Percentiles rank a stretch among this genome's conserved stretches.
phyloP scores from a whole-genome alignment of 1,140 invertebrate genomes.

The Solenopsis invicta region DNA sequence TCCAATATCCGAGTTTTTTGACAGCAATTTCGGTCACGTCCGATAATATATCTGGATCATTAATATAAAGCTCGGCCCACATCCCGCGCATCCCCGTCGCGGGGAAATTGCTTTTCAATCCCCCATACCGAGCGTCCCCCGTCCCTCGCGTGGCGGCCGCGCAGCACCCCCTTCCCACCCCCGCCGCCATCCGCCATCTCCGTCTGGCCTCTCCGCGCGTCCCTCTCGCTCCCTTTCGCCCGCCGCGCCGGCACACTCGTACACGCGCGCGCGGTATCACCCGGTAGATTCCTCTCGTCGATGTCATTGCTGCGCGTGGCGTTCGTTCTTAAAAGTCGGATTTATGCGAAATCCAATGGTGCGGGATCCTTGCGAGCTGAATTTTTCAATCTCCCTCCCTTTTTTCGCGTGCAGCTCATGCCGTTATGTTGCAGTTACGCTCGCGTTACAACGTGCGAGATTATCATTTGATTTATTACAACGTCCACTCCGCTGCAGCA shows the following conservation, averaged over 20 bases:
- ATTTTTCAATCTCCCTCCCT: slow-evolving; percentile 20
- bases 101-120: slow-evolving; percentile 88
- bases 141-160: slow-evolving; percentile 64
- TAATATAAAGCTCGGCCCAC: slow-evolving; percentile 86
- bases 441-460: background rate
- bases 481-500: background rate
- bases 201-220: slow-evolving; percentile 55
- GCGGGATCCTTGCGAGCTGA: background rate
- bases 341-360: slow-evolving; percentile 48
- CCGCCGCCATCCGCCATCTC: slow-evolving; percentile 62
- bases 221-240: slow-evolving; percentile 26
- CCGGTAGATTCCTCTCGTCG: slow-evolving; percentile 59
- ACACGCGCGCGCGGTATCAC: slow-evolving; percentile 44
- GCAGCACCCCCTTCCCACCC: slow-evolving; percentile 48
- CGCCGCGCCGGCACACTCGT: slow-evolving; percentile 29
- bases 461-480: background rate
- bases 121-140: slow-evolving; percentile 77
- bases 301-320: slow-evolving; percentile 35
- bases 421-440: background rate
- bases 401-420: background rate
- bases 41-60: slow-evolving; percentile 88
- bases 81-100: slow-evolving; percentile 82
- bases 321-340: slow-evolving; percentile 53
- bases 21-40: slow-evolving; percentile 88
- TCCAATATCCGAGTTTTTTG: slow-evolving; percentile 88